Percentiles rank a stretch among this genome's conserved stretches.
phyloP scores from a whole-genome alignment of 2,113 vertebrate genomes.

The Rhadina sibilatrix region DNA sequence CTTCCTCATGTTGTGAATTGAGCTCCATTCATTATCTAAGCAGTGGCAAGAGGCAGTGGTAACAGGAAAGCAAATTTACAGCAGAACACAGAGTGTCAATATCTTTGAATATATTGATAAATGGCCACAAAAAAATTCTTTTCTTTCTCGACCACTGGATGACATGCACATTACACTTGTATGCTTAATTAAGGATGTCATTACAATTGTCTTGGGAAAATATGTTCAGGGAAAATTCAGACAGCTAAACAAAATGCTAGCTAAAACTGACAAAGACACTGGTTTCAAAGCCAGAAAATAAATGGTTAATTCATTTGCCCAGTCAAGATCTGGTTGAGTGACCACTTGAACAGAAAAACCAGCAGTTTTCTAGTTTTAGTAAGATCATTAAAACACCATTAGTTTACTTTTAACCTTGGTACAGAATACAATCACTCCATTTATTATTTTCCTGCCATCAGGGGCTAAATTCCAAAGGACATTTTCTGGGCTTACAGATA shows the following conservation, averaged over 20 bases:
- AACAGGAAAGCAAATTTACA: not conserved
- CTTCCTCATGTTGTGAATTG: not conserved
- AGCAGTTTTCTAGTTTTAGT: not conserved
- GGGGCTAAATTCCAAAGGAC: not conserved
- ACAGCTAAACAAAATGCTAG: not conserved
- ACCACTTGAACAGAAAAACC: not conserved
- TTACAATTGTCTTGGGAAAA: not conserved
- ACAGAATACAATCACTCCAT: not conserved
- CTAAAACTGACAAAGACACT: not conserved
- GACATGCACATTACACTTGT: not conserved
- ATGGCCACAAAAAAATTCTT: not conserved
- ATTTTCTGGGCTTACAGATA: not conserved
- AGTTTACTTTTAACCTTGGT: conserved; percentile 1
- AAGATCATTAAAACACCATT: conserved; percentile 1
- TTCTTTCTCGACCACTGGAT: not conserved
- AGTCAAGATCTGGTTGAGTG: not conserved
- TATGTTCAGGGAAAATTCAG: not conserved
- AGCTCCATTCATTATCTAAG: not conserved
- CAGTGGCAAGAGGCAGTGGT: not conserved
- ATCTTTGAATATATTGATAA: not conserved
- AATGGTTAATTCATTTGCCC: not conserved
- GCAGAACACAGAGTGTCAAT: not conserved
- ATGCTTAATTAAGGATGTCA: not conserved
- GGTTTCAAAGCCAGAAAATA: not conserved
- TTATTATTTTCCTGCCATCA: not conserved